Base-by-base conservation (phyloP, 2,888 invertebrate species). In the Lithodes maja region DNA sequence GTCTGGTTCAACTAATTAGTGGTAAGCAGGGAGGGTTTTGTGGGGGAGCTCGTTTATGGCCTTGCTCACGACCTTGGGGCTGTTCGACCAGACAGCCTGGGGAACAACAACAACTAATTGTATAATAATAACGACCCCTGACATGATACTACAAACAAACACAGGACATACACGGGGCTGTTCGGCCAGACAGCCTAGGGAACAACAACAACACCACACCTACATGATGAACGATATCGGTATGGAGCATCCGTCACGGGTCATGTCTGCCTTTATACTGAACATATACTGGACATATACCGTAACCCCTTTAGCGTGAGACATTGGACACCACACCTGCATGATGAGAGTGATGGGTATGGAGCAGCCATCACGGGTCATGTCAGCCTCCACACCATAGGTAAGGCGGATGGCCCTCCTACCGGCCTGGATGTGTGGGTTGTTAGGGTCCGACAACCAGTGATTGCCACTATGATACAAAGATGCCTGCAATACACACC, bases 201-300 rank as follows among this genome's bases (percentile, higher is more conserved):
- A 33, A 33, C 33, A 33, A 33, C 33, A 33, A 33, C 33, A 33
- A 33, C 33, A 33, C 97, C 85, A 68, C 86, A 91, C 94, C 93
- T 94, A 94, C 93, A 99, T 96, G 77, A 98, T 98, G 92, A 99
- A 95, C 83, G 99, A 99, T 90, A 99, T 97, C 1, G 99, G 99
- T 94, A 99, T 99, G 78, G 98, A 98, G 50, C 99, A 99, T 87
- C 99, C 99, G 94, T 99, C 99, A 85, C 99, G 96, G 0, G 97
- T 98, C 95, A 98, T 95, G 94, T 99, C 99, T 0, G 99, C 99
- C 81, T 98, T 97, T 1, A 96, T 96, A 93, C 96, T 96, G 94
- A 97, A 99, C 12, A 99, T 98, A 96, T 96, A 93, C 96, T 96
- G 94, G 97, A 99, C 12, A 99, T 98, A 33, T 33, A 33, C 33